Conservation (phyloP, 1,140 invertebrate species). For the Acromyrmex heyeri region DNA sequence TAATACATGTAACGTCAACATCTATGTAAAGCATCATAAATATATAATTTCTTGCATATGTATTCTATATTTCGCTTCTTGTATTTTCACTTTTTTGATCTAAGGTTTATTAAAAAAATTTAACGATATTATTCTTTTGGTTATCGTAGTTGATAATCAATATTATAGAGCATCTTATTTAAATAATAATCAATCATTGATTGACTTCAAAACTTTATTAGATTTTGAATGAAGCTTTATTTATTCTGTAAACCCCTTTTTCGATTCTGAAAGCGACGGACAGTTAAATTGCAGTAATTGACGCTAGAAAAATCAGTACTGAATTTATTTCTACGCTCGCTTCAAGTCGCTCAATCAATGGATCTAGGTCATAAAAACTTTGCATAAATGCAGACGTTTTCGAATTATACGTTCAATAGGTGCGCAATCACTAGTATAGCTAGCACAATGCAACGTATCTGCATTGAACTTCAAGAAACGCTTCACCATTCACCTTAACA, state of each 20-base stretch:
- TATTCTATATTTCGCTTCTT: not conserved
- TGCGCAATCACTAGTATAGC: not conserved
- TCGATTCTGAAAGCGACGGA: not conserved
- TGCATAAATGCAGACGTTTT: not conserved
- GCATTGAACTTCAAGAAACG: not conserved
- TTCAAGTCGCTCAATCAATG: not conserved
- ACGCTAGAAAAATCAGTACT: not conserved
- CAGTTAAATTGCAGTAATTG: not conserved
- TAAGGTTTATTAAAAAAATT: conserved; percentile 1
- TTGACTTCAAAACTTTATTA: conserved; percentile 27
- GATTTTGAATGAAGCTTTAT: not conserved
- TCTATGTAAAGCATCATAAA: not conserved
- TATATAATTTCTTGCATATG: not conserved
- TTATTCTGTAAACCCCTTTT: not conserved
- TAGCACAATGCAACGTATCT: not conserved
- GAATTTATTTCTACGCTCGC: not conserved
- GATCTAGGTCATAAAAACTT: not conserved
- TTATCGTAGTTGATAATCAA: not conserved
- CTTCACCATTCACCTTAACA: not conserved
- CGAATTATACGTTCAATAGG: not conserved
- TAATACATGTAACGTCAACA: not conserved
- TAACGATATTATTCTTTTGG: not conserved
- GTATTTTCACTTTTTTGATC: not conserved
- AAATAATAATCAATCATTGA: not conserved
- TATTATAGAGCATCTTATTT: not conserved